Evolutionary conservation across 2,113 vertebrate species (phyloP), one percentile per base, ranked within the genome.

Genomic region (Nothoprocta pentlandii): DNA sequence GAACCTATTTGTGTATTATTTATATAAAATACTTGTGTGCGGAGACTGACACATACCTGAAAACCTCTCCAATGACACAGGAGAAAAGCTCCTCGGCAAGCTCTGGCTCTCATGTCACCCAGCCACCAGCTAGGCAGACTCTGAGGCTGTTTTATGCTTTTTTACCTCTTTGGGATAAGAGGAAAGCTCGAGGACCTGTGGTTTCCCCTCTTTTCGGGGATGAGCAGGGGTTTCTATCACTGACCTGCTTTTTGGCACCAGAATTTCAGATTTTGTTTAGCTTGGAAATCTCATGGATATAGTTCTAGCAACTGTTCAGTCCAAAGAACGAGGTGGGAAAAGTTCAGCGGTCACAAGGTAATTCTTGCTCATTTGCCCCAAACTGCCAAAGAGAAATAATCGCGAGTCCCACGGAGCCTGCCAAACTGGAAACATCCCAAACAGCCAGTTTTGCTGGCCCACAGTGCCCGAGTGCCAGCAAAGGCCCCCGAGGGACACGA

Each of bases 191-290:
- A 46, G 67, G 51, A 73, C 8, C 61, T 1, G 0, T 1, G 0
- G 34, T 25, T 85, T 91, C 21, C 26, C 17, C 25, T 30, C 1
- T 21, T 2, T 25, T 0, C 1, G 64, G 86, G 26, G 71, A 90
- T 16, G 46, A 77, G 26, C 1, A 0, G 56, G 92, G 16, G 36
- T 54, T 94, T 86, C 61, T 68, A 73, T 46, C 4, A 0, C 47
- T 82, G 16, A 0, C 32, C 85, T 1, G 1, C 17, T 78, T 90
- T 90, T 81, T 88, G 75, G 76, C 90, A 90, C 32, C 1, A 6
- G 80, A 81, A 84, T 89, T 56, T 81, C 70, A 73, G 67, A 81
- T 61, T 89, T 78, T 93, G 80, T 95, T 96, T 94, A 84, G 83
- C 74, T 93, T 90, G 94, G 92, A 95, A 86, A 63, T 49, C 73